These are phyloP conservation scores for Galeopterus variegatus DNA, from an alignment of 2,113 vertebrate genomes.

Conservation along the genomic window DNA sequence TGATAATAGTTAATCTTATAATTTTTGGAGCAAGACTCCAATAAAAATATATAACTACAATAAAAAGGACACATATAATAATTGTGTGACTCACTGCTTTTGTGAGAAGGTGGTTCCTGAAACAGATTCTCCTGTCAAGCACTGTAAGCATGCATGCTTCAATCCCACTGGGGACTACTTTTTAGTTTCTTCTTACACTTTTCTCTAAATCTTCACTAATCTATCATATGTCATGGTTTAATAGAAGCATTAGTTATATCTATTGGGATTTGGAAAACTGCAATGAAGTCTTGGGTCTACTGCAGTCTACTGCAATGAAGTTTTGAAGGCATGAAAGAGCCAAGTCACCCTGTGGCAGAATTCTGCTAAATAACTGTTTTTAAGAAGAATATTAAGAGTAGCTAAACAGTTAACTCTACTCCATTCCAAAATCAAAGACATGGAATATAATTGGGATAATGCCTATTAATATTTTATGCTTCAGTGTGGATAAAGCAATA, in stretches of 20 bases:
- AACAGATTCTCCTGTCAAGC: constrained; percentile 65
- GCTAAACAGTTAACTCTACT: not conserved
- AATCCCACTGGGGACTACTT: not conserved
- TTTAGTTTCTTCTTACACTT: constrained; percentile 33
- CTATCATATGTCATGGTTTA: not conserved
- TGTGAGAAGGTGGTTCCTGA: constrained; percentile 80
- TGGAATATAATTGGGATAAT: not conserved
- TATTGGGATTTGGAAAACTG: constrained; percentile 6
- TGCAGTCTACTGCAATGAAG: not conserved
- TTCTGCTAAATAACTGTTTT: not conserved
- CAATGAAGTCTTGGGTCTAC: not conserved
- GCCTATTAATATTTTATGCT: not conserved
- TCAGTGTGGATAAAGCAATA: not conserved
- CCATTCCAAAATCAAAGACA: not conserved
- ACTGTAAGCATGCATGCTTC: not conserved
- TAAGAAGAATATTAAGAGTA: not conserved
- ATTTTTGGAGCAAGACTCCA: constrained; percentile 80
- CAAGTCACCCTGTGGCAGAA: not conserved
- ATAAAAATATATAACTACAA: constrained; percentile 82
- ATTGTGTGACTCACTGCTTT: constrained; percentile 74
- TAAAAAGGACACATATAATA: constrained; percentile 74
- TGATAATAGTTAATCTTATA: constrained; percentile 74
- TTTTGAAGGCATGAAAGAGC: not conserved
- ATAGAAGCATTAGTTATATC: constrained; percentile 20
- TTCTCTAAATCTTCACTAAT: constrained; percentile 61